Percentiles rank a stretch among this genome's conserved stretches.
These are phyloP conservation scores for Microtus oregoni DNA, from an alignment of 2,113 vertebrate species.

Conservation along the genomic window DNA sequence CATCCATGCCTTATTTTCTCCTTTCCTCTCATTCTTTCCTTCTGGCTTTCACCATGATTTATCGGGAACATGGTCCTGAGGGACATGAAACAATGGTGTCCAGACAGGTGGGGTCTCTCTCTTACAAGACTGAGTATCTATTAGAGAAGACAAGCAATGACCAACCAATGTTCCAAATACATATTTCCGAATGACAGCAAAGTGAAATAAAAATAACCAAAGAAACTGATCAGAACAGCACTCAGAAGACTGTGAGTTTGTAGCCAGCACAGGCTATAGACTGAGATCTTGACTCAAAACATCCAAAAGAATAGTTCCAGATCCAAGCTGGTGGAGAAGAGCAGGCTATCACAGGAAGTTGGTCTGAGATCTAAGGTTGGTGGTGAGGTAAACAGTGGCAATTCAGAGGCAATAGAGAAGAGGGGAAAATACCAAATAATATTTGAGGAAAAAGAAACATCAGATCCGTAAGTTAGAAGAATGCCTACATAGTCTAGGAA, in stretches of 20 bases:
- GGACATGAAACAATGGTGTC: background rate
- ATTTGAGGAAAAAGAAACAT: background rate
- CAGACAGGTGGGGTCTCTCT: background rate
- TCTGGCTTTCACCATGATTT: conserved; percentile 12
- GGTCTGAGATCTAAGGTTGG: background rate
- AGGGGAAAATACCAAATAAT: background rate
- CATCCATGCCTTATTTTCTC: background rate
- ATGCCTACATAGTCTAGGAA: background rate
- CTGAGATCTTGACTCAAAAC: background rate
- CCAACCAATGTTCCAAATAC: background rate
- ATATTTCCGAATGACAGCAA: background rate
- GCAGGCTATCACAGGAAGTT: background rate
- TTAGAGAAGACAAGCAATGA: background rate
- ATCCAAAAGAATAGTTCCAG: background rate
- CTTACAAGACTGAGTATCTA: background rate
- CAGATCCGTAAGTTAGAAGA: background rate
- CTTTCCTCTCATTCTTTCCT: conserved; percentile 25
- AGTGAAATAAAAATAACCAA: background rate
- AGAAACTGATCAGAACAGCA: background rate
- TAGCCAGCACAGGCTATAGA: background rate
- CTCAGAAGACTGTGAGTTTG: background rate
- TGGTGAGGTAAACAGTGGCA: background rate
- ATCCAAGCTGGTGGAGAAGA: background rate
- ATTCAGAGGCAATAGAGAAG: background rate
- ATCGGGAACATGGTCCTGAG: background rate